phyloP scores from a whole-genome alignment of 2,113 vertebrate genomes.

The Carassius carassius region DNA sequence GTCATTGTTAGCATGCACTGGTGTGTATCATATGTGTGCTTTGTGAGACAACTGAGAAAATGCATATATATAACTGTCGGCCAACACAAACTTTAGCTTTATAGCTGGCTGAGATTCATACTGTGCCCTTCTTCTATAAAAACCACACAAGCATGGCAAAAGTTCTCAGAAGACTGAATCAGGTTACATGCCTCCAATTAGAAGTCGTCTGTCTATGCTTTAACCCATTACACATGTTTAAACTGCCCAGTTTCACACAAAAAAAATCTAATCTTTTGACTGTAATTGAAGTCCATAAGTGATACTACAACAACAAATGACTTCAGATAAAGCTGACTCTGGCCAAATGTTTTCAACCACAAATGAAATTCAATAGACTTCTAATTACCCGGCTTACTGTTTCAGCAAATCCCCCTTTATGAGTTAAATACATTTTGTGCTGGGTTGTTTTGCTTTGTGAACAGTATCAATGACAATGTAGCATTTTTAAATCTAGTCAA shows the following conservation, averaged over 20 bases:
- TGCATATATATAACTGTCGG: constrained; percentile 48
- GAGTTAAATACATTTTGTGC: neutral
- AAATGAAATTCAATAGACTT: constrained; percentile 17
- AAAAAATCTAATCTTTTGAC: neutral
- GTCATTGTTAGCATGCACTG: constrained; percentile 61
- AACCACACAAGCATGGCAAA: constrained; percentile 67
- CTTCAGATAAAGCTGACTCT: constrained; percentile 27
- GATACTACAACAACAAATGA: constrained; percentile 50
- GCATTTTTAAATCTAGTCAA: neutral
- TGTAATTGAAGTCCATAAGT: neutral
- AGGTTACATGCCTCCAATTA: constrained; percentile 53
- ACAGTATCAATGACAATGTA: neutral
- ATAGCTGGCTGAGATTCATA: constrained; percentile 48
- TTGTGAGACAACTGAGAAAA: constrained; percentile 53
- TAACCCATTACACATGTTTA: constrained; percentile 68
- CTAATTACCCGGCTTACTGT: constrained; percentile 25
- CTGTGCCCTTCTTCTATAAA: constrained; percentile 68
- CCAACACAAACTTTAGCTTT: constrained; percentile 52
- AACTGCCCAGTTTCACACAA: neutral
- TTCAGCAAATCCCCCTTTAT: constrained; percentile 22
- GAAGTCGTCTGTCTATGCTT: constrained; percentile 56
- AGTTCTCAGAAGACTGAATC: constrained; percentile 62
- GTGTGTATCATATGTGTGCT: constrained; percentile 46
- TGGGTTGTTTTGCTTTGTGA: neutral
- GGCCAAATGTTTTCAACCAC: neutral